phyloP scores from a whole-genome alignment of 2,113 vertebrate genomes.

The Osmerus mordax region DNA sequence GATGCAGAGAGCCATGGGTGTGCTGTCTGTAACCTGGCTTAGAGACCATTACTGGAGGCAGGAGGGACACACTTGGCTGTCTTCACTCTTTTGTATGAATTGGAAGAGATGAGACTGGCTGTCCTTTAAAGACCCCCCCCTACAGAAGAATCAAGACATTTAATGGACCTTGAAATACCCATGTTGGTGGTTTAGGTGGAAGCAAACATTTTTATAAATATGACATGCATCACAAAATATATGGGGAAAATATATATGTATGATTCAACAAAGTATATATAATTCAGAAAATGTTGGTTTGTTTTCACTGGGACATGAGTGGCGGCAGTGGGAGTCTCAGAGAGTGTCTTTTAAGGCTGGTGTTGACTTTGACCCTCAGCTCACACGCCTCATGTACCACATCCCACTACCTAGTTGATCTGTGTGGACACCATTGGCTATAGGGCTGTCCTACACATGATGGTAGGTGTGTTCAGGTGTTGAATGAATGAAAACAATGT shows the following conservation, averaged over 20 bases:
- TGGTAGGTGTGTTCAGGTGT: conserved; percentile 13
- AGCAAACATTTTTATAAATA: conserved; percentile 67
- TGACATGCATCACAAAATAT: conserved; percentile 63
- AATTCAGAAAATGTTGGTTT: conserved; percentile 33
- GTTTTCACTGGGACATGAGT: conserved; percentile 33
- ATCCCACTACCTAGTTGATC: conserved; percentile 30
- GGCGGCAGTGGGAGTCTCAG: conserved; percentile 18
- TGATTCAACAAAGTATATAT: conserved; percentile 57
- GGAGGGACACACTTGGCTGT: conserved; percentile 13
- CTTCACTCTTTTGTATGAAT: conserved; percentile 28
- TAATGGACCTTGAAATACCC: conserved; percentile 52
- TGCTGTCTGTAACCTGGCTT: conserved; percentile 39
- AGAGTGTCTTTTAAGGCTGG: not conserved
- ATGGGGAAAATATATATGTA: conserved; percentile 43
- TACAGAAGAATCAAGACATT: conserved; percentile 33
- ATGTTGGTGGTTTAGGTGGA: conserved; percentile 61
- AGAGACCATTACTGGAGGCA: conserved; percentile 29
- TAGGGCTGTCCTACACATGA: not conserved
- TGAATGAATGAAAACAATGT: conserved; percentile 24
- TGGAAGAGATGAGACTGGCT: conserved; percentile 11
- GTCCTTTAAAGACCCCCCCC: conserved; percentile 20
- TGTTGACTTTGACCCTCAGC: conserved; percentile 7
- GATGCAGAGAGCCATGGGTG: conserved; percentile 41
- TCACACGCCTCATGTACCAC: conserved; percentile 19
- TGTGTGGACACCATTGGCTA: conserved; percentile 5